Evolutionary conservation across 2,113 vertebrate species (phyloP).

Genomic region (Probosciger aterrimus): DNA sequence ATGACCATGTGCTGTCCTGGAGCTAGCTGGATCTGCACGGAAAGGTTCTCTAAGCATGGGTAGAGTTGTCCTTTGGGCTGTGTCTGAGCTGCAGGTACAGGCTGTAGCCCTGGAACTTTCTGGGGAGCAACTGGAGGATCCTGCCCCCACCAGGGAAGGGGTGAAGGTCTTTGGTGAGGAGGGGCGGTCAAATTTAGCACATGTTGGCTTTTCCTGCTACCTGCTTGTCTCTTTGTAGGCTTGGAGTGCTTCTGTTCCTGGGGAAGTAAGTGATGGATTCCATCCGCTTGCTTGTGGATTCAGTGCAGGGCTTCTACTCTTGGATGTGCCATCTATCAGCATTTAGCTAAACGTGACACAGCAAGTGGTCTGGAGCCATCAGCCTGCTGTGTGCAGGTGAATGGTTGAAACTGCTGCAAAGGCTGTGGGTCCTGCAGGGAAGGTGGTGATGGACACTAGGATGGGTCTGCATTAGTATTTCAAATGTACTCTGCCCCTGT

Average conservation of each 20-base stretch:
- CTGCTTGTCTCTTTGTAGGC: not conserved
- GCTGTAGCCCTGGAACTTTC: not conserved
- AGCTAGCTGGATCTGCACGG: not conserved
- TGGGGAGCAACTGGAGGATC: not conserved
- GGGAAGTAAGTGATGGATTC: not conserved
- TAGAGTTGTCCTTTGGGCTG: not conserved
- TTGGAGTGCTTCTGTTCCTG: not conserved
- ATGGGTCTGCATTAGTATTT: not conserved
- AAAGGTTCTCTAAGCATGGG: not conserved
- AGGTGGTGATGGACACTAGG: not conserved
- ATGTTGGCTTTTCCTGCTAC: not conserved
- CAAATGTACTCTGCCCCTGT: too few species aligned
- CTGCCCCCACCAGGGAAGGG: too few species aligned
- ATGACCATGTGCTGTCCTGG: not conserved
- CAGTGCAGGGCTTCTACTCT: not conserved
- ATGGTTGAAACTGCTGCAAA: not conserved
- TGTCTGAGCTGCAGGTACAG: not conserved
- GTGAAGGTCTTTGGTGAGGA: not conserved
- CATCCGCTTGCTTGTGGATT: not conserved
- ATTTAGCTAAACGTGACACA: not conserved
- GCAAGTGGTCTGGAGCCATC: not conserved
- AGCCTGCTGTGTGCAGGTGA: not conserved
- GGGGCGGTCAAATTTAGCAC: not conserved
- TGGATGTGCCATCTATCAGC: not conserved
- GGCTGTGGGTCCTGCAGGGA: not conserved